Percentiles rank a stretch among this genome's conserved stretches.
phyloP scores from a whole-genome alignment of 2,888 invertebrate species.

The Rotaria magnacalcarata region DNA sequence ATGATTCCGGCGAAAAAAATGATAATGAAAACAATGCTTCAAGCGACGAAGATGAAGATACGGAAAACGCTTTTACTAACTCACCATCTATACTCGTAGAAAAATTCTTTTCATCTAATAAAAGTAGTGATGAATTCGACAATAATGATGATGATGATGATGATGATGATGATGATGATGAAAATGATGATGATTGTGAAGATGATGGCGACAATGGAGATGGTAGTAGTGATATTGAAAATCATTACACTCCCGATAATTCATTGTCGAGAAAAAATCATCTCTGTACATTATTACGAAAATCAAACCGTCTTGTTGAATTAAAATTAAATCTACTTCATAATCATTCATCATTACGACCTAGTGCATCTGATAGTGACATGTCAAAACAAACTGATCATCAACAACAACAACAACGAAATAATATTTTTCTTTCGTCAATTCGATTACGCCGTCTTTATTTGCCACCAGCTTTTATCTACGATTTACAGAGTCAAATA shows the following conservation, averaged over 20 bases:
- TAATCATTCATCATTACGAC: background rate
- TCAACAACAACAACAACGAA: background rate
- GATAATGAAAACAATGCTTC: background rate
- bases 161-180: background rate
- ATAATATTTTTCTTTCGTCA: background rate
- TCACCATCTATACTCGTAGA: background rate
- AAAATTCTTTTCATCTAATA: background rate
- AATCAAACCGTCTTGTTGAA: background rate
- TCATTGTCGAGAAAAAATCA: background rate
- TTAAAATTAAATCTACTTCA: background rate
- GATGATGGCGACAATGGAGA: background rate
- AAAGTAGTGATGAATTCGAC: background rate
- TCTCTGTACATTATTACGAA: background rate
- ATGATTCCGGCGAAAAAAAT: background rate
- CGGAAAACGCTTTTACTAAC: background rate
- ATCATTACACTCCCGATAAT: background rate
- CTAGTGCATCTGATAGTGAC: background rate
- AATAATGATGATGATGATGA: background rate
- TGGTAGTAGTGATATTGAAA: background rate
- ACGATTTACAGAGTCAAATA: slow-evolving; percentile 10
- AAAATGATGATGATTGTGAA: background rate
- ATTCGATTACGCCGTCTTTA: slow-evolving; percentile 5
- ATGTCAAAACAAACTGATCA: background rate
- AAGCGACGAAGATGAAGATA: background rate
- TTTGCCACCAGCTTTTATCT: background rate